Conservation (phyloP, 2,888 invertebrate species). For the Acronicta psi region DNA sequence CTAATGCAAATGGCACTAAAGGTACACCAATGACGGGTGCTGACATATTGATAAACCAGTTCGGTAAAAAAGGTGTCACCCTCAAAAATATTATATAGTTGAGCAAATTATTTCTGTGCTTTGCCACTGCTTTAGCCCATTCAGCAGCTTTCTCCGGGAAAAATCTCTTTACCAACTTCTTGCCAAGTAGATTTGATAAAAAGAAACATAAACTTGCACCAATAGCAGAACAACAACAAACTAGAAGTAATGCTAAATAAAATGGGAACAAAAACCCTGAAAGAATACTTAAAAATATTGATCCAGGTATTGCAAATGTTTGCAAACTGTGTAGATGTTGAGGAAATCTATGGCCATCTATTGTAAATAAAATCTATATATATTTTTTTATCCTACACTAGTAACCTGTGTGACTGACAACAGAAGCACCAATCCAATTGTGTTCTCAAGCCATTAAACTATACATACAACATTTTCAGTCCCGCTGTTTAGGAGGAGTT, state of each 20-base stretch:
- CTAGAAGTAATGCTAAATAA: slow-evolving; percentile 95
- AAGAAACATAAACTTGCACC: slow-evolving; percentile 99
- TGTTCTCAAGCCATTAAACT: no score
- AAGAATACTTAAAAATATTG: slow-evolving; percentile 98
- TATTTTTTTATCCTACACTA: no score
- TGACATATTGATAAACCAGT: slow-evolving; percentile 99
- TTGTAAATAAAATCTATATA: not conserved
- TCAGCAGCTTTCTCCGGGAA: slow-evolving; percentile 95
- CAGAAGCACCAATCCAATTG: no score
- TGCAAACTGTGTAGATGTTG: slow-evolving; percentile 92
- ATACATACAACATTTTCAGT: no score
- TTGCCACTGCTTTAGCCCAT: slow-evolving; percentile 95
- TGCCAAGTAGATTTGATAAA: slow-evolving; percentile 96
- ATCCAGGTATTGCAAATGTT: slow-evolving; percentile 99
- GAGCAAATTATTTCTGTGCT: slow-evolving; percentile 96
- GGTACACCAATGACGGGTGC: slow-evolving; percentile 99
- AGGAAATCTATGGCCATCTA: slow-evolving; percentile 60
- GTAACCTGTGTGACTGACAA: no score
- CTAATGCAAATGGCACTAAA: slow-evolving; percentile 96
- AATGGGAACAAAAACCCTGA: slow-evolving; percentile 99
- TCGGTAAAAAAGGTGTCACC: slow-evolving; percentile 99
- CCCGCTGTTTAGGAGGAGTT: no score
- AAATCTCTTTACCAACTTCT: slow-evolving; percentile 94
- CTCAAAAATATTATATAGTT: slow-evolving; percentile 99
- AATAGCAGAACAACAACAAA: slow-evolving; percentile 97